Percentiles rank a stretch among this genome's conserved stretches.
Conservation (phyloP, 2,888 invertebrate genomes). For the Electrophaes corylata region DNA sequence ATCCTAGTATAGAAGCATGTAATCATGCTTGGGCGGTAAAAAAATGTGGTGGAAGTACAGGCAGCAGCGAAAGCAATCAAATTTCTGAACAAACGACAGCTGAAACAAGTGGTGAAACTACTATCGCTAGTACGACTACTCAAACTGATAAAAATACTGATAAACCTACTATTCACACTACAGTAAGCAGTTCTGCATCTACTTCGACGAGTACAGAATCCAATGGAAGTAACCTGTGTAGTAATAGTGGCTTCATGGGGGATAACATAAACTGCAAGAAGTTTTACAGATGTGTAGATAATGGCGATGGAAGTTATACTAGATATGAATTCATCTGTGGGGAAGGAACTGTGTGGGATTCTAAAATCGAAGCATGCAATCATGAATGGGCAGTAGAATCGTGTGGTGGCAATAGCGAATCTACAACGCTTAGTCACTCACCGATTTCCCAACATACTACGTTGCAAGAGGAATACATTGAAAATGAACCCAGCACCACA, state of each 20-base stretch:
- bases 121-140: constrained; percentile 16
- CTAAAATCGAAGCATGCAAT: constrained; percentile 87
- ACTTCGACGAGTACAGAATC: constrained; percentile 31
- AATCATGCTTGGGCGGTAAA: constrained; percentile 84
- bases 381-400: constrained; percentile 83
- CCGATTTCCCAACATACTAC: constrained; percentile 28
- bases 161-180: constrained; percentile 14
- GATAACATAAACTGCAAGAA: constrained; percentile 88
- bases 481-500: constrained; percentile 34
- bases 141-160: constrained; percentile 27
- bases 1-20: constrained; percentile 81
- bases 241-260: constrained; percentile 86
- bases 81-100: constrained; percentile 33
- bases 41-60: constrained; percentile 48
- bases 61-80: constrained; percentile 9
- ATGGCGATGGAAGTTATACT: constrained; percentile 83
- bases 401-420: constrained; percentile 47
- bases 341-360: constrained; percentile 91
- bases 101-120: constrained; percentile 12
- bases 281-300: constrained; percentile 90
- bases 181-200: constrained; percentile 22
- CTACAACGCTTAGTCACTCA: constrained; percentile 17
- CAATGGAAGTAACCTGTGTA: constrained; percentile 43
- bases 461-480: constrained; percentile 35
- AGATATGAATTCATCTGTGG: constrained; percentile 90